These are phyloP conservation scores for Melanotaenia parkinsoni DNA, from an alignment of 2,797 vertebrate genomes.

Conservation along the genomic window DNA sequence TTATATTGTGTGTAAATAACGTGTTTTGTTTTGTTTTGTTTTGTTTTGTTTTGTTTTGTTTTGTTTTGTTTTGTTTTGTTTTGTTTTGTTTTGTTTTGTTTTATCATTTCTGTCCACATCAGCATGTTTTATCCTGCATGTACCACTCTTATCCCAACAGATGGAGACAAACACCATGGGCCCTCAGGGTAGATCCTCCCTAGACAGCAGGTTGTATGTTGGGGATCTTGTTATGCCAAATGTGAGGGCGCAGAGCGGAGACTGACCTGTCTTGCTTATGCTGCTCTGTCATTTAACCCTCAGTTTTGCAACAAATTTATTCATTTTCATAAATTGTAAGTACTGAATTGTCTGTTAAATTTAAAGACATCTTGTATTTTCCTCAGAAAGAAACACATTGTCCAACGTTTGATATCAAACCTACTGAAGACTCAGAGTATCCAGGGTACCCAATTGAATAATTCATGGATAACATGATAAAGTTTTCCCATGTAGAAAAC, in stretches of 20 bases:
- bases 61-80: too few relatives aligned
- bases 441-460: not conserved
- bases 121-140: not conserved
- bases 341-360: not conserved
- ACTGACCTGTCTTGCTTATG: not conserved
- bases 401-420: too few relatives aligned
- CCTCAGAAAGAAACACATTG: not conserved
- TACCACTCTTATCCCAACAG: constrained; percentile 48
- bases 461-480: too few relatives aligned
- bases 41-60: too few relatives aligned
- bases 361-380: not conserved
- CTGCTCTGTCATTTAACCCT: constrained; percentile 2
- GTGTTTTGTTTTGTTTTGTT: too few relatives aligned
- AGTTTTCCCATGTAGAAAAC: too few relatives aligned
- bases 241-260: not conserved
- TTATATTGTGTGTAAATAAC: not conserved
- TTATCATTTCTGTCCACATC: not conserved
- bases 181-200: not conserved
- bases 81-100: not conserved
- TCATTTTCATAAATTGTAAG: not conserved
- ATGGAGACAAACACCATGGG: constrained; percentile 71
- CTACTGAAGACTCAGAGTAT: too few relatives aligned
- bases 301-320: not conserved
- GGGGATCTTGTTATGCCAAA: not conserved
- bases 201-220: not conserved